A percentile compares a stretch with the other conserved stretches of the same genome.
These are phyloP conservation scores for Zingel zingel DNA, from an alignment of 2,113 vertebrate genomes.

Conservation along the genomic window DNA sequence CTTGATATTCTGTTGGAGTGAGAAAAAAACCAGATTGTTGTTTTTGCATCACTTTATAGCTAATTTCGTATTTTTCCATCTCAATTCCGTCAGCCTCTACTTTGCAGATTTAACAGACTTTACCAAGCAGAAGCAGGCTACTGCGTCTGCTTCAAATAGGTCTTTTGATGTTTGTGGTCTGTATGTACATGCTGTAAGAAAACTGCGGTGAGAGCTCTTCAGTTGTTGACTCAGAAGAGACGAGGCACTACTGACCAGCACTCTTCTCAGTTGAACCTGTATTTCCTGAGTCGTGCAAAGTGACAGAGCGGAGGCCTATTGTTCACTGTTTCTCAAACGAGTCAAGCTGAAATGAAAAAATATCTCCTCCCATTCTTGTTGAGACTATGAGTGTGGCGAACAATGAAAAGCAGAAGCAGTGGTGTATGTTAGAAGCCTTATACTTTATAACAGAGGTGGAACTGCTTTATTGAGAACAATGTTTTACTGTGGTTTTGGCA, in stretches of 20 bases:
- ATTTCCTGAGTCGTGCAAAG: constrained; percentile 36
- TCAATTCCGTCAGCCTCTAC: too few relatives aligned
- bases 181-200: neutral
- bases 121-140: neutral
- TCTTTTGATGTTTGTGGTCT: constrained; percentile 47
- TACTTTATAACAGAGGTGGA: neutral
- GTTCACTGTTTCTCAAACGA: neutral
- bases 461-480: too few relatives aligned
- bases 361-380: neutral
- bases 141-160: neutral
- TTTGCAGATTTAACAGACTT: neutral
- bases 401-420: neutral
- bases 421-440: neutral
- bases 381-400: neutral
- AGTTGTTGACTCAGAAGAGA: constrained; percentile 32
- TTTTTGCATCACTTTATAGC: neutral
- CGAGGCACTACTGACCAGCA: constrained; percentile 16
- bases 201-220: neutral
- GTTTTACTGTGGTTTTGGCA: too few relatives aligned
- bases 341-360: neutral
- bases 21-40: too few relatives aligned
- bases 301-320: neutral
- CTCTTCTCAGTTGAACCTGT: neutral
- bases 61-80: neutral
- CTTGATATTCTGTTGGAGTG: too few relatives aligned